Percentiles rank a stretch among this genome's conserved stretches.
Evolutionary conservation across 2,113 vertebrate species (phyloP).

Genomic region (Hepsetus odoe): DNA sequence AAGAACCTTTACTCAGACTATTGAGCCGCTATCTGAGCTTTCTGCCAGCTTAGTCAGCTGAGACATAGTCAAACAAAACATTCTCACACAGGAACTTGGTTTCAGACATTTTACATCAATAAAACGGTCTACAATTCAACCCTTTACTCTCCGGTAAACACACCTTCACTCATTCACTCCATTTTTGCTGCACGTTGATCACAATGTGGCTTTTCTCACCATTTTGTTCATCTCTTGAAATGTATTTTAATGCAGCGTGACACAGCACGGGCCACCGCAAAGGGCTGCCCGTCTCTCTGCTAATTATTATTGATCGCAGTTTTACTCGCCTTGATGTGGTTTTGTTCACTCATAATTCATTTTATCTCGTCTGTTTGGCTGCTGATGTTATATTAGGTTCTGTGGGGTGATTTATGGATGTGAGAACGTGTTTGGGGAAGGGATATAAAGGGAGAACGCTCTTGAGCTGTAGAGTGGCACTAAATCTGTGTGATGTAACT

Average conservation of each 20-base stretch:
- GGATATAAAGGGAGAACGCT: neutral
- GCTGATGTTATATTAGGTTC: conserved; percentile 11
- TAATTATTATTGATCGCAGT: conserved; percentile 32
- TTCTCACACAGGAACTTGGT: too few species aligned
- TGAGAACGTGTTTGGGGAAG: neutral
- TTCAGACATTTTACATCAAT: too few species aligned
- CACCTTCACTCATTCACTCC: too few species aligned
- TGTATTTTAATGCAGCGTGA: neutral
- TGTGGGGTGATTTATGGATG: conserved; percentile 2
- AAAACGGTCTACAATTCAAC: too few species aligned
- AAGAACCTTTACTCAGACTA: too few species aligned
- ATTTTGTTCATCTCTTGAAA: neutral
- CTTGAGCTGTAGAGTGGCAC: neutral
- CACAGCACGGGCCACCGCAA: neutral
- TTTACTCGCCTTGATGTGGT: conserved; percentile 17
- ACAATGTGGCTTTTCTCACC: neutral
- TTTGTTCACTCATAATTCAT: conserved; percentile 11
- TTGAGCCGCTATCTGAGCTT: too few species aligned
- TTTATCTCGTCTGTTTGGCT: conserved; percentile 14
- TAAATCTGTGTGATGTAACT: neutral
- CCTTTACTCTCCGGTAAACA: too few species aligned
- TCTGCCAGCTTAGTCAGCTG: too few species aligned
- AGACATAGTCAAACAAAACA: too few species aligned
- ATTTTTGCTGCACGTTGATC: neutral
- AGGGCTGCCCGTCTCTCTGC: neutral